These are phyloP conservation scores for Neria commutata DNA, from an alignment of 2,888 invertebrate species.

Conservation along the genomic window DNA sequence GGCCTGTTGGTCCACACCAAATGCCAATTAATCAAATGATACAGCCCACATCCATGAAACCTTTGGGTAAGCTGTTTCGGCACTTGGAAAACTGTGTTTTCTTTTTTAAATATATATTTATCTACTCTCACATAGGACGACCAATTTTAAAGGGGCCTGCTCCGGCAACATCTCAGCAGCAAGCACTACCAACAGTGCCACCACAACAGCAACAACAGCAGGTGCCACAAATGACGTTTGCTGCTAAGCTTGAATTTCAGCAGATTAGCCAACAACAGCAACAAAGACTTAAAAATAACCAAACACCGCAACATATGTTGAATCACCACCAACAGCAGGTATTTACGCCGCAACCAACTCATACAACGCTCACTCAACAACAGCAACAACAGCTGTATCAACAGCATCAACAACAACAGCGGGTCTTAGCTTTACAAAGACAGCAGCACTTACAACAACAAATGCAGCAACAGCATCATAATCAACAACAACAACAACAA, in stretches of 20 bases:
- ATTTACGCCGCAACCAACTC: conserved; percentile 35
- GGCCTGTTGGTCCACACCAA: conserved; percentile 30
- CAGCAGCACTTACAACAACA: conserved; percentile 51
- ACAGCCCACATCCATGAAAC: too few relatives aligned
- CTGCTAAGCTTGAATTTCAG: conserved; percentile 51
- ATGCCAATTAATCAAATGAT: conserved; percentile 26
- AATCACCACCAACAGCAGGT: conserved; percentile 32
- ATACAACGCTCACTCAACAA: conserved; percentile 7
- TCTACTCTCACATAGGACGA: conserved; percentile 45
- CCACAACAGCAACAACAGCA: conserved; percentile 32
- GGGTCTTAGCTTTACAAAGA: too few relatives aligned
- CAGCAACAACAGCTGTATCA: conserved; percentile 47
- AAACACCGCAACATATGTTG: conserved; percentile 34
- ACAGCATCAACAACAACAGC: conserved; percentile 45
- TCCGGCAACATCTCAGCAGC: too few relatives aligned
- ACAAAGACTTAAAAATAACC: conserved; percentile 37
- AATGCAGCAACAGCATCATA: conserved; percentile 45
- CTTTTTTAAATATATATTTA: conserved; percentile 3
- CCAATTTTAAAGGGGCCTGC: conserved; percentile 59
- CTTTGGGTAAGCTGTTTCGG: conserved; percentile 44
- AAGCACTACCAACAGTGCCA: conserved; percentile 23
- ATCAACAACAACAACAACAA: conserved; percentile 47
- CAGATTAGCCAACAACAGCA: conserved; percentile 47
- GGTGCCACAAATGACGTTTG: conserved; percentile 39
- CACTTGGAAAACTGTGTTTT: conserved; percentile 3